These are phyloP conservation scores for Drosophila emarginata DNA, from an alignment of 2,888 invertebrate species.

Conservation along the genomic window DNA sequence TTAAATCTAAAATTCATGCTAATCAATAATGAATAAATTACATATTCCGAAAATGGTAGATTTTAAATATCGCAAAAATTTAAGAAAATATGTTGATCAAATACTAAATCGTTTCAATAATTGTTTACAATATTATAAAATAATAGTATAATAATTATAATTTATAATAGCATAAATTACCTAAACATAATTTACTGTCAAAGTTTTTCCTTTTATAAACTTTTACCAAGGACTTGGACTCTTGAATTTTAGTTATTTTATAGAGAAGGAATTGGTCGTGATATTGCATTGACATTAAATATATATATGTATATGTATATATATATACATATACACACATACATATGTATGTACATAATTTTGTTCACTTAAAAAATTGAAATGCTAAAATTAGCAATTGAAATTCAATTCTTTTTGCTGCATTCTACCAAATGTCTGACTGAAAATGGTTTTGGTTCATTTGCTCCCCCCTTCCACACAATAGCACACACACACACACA, in stretches of 20 bases:
- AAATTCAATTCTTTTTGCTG: conserved; percentile 53
- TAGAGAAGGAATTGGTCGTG: not conserved
- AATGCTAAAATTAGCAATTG: conserved; percentile 55
- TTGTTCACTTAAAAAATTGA: conserved; percentile 8
- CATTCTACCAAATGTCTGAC: conserved; percentile 17
- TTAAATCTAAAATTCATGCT: too few species aligned
- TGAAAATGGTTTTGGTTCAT: conserved; percentile 33
- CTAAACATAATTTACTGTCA: too few species aligned
- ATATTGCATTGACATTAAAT: not conserved
- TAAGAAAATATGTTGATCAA: too few species aligned
- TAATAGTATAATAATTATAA: too few species aligned
- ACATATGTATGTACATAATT: conserved; percentile 1
- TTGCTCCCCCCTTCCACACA: not conserved
- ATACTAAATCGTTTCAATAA: too few species aligned
- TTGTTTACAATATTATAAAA: too few species aligned
- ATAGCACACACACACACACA: conserved; percentile 24
- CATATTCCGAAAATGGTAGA: too few species aligned
- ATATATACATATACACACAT: too few species aligned
- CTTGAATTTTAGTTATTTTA: not conserved
- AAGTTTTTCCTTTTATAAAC: not conserved
- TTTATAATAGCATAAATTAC: too few species aligned
- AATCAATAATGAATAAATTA: too few species aligned
- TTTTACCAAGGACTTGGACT: not conserved
- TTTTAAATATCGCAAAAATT: too few species aligned
- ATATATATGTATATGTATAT: too few species aligned